A percentile compares a stretch with the other conserved stretches of the same genome.
phyloP scores from a whole-genome alignment of 1,140 invertebrate species.

The Saxidomus purpurata region DNA sequence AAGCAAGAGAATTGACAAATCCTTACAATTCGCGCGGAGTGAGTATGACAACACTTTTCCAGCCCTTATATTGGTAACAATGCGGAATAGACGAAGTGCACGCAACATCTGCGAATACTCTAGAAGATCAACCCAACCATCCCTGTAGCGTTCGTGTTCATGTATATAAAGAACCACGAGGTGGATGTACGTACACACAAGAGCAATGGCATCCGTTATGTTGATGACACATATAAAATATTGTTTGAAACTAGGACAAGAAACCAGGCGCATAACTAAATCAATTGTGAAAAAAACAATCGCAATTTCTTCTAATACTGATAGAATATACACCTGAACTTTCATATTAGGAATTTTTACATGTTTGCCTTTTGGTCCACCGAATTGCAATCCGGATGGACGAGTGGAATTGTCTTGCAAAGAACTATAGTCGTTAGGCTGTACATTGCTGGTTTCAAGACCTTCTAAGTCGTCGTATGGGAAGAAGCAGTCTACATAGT shows the following conservation, averaged over 20 bases:
- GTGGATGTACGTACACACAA: constrained; percentile 25
- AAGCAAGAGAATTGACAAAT: neutral
- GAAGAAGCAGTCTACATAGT: neutral
- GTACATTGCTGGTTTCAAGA: neutral
- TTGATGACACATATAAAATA: constrained; percentile 51
- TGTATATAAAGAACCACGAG: neutral
- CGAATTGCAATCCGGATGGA: neutral
- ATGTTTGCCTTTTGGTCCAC: neutral
- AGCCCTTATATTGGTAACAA: neutral
- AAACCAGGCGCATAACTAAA: neutral
- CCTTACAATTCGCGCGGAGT: neutral
- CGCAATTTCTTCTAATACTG: constrained; percentile 6
- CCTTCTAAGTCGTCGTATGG: neutral
- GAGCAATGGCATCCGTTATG: constrained; percentile 34
- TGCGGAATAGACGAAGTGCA: constrained; percentile 29
- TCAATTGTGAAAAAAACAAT: constrained; percentile 37
- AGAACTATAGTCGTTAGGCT: neutral
- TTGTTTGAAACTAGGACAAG: constrained; percentile 25
- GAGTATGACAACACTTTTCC: constrained; percentile 18
- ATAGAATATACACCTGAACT: neutral
- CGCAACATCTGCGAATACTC: constrained; percentile 40
- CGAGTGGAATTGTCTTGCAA: neutral
- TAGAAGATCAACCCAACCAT: constrained; percentile 9
- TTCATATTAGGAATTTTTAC: constrained; percentile 38
- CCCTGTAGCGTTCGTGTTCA: constrained; percentile 1